Conservation (phyloP, 2,113 vertebrate genomes). For the Manacus vitellinus region DNA sequence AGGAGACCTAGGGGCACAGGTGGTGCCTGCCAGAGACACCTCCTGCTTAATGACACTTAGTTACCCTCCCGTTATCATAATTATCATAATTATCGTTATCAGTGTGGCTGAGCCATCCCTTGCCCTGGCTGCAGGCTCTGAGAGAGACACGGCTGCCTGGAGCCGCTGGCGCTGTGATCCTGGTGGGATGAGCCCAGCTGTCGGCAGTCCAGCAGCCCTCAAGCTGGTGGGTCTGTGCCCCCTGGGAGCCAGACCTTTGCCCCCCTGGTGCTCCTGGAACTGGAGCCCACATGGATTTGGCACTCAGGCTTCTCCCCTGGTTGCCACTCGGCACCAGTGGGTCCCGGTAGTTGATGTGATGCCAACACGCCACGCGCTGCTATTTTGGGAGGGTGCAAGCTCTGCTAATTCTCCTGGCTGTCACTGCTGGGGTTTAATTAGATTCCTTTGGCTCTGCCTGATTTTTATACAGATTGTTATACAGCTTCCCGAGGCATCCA, state of each 20-base stretch:
- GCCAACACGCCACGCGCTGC: slow-evolving; percentile 60
- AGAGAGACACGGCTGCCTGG: rapidly evolving
- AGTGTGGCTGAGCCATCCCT: background rate
- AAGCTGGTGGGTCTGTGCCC: background rate
- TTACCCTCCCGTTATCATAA: background rate
- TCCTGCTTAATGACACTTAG: background rate
- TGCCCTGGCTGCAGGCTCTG: rapidly evolving
- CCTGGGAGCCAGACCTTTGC: rapidly evolving
- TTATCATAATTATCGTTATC: background rate
- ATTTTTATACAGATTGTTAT: slow-evolving; percentile 42
- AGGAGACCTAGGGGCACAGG: background rate
- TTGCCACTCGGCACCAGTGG: background rate
- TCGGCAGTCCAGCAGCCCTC: background rate
- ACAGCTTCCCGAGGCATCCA: slow-evolving; percentile 37
- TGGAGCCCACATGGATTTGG: background rate
- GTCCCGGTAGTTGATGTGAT: slow-evolving; percentile 26
- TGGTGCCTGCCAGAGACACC: background rate
- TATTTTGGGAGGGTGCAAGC: slow-evolving; percentile 63
- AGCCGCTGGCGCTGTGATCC: background rate
- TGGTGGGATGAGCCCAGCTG: rapidly evolving
- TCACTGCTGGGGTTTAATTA: slow-evolving; percentile 56
- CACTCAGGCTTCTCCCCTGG: background rate
- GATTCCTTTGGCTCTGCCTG: slow-evolving; percentile 55
- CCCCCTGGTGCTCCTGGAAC: rapidly evolving
- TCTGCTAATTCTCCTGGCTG: slow-evolving; percentile 68